These are phyloP conservation scores for Teleopsis dalmanni DNA, from an alignment of 1,140 invertebrate species.

Conservation along the genomic window DNA sequence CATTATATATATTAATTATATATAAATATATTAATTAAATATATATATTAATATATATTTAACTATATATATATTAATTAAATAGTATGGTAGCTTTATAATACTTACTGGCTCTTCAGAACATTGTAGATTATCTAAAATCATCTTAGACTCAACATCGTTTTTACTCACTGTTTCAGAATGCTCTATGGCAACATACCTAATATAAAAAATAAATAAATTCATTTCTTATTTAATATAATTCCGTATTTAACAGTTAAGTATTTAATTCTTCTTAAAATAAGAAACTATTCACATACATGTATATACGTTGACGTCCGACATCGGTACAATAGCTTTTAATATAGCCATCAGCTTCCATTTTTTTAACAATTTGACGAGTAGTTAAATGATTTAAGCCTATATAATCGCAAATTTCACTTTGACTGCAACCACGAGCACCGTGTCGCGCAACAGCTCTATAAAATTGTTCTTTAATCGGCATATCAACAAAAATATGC, in stretches of 20 bases:
- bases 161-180: slow-evolving; percentile 5
- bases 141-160: slow-evolving; percentile 2
- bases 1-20: no score
- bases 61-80: no score
- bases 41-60: no score
- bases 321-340: slow-evolving; percentile 21
- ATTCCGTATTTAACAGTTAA: no score
- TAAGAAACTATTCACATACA: no score
- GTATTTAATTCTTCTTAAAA: no score
- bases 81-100: no score
- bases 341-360: slow-evolving; percentile 13
- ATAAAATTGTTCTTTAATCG: slow-evolving; percentile 24
- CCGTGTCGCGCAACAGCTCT: slow-evolving; percentile 26
- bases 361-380: slow-evolving; percentile 21
- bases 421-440: slow-evolving; percentile 21
- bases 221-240: no score
- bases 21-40: no score
- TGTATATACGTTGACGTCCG: slow-evolving; percentile 24
- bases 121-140: slow-evolving; percentile 20
- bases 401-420: slow-evolving; percentile 23
- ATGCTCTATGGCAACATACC: slow-evolving; percentile 4
- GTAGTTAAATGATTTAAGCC: slow-evolving; percentile 15
- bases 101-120: slow-evolving; percentile 23
- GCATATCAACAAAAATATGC: slow-evolving; percentile 25
- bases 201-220: neutral